Evolutionary conservation across 2,113 vertebrate genomes (phyloP).

Genomic region (Myrmophylax atrothorax): DNA sequence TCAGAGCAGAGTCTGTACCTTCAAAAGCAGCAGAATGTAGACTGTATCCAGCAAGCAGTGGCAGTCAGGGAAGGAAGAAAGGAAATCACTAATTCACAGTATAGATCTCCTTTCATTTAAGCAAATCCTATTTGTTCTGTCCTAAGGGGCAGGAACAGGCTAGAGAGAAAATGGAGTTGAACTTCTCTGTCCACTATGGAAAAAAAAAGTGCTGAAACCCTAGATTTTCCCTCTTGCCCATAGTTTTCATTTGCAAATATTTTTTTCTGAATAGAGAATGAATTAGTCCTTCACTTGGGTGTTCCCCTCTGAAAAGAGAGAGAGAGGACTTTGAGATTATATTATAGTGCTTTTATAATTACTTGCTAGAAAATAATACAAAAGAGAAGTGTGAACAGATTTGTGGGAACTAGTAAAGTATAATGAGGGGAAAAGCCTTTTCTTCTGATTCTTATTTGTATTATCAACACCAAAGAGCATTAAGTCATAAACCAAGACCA

Average conservation of each 20-base stretch:
- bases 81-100: not conserved
- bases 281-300: not conserved
- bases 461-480: slow-evolving; percentile 4
- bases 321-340: not conserved
- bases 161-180: not conserved
- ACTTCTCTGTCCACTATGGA: not conserved
- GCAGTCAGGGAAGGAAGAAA: not conserved
- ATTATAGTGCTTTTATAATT: slow-evolving; percentile 14
- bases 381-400: slow-evolving; percentile 34
- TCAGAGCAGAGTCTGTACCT: not conserved
- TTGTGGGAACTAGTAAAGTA: slow-evolving; percentile 1
- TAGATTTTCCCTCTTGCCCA: not conserved
- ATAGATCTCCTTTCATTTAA: not conserved
- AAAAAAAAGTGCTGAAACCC: not conserved
- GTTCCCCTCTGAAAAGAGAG: not conserved
- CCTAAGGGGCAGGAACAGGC: not conserved
- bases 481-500: slow-evolving; percentile 18
- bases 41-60: not conserved
- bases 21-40: not conserved
- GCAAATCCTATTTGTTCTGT: not conserved
- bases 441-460: slow-evolving; percentile 41
- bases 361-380: slow-evolving; percentile 8
- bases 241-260: not conserved
- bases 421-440: slow-evolving; percentile 41
- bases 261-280: not conserved